Percentiles rank a stretch among this genome's conserved stretches.
These are phyloP conservation scores for Caenorhabditis brenneri DNA, from an alignment of 1,140 invertebrate genomes.

Conservation along the genomic window DNA sequence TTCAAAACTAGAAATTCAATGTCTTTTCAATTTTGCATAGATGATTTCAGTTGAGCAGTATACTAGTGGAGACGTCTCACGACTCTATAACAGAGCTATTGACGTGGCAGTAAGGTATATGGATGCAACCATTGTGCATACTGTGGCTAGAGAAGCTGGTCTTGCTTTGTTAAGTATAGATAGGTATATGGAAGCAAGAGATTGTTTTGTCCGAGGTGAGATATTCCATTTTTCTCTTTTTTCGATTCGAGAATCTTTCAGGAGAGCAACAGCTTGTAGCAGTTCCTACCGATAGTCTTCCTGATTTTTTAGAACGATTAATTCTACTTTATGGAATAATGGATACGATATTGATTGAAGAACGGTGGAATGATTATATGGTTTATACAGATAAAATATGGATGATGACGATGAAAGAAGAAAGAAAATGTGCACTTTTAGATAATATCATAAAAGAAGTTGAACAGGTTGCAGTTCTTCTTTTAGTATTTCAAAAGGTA, in stretches of 20 bases:
- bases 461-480: neutral
- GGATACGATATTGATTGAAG: constrained; percentile 1
- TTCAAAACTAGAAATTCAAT: too few relatives aligned
- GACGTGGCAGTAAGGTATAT: neutral
- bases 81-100: neutral
- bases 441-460: constrained; percentile 4
- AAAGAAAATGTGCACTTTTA: neutral
- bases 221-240: neutral
- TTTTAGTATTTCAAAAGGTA: neutral
- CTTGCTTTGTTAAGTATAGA: neutral
- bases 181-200: neutral
- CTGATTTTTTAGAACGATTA: neutral
- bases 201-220: neutral
- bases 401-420: constrained; percentile 34
- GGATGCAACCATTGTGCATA: constrained; percentile 1
- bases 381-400: constrained; percentile 31
- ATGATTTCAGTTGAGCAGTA: constrained; percentile 34
- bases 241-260: too few relatives aligned
- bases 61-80: neutral
- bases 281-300: neutral
- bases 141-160: constrained; percentile 1
- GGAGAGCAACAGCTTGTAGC: neutral
- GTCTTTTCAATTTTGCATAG: too few relatives aligned
- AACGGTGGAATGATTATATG: constrained; percentile 24
- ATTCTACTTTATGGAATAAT: neutral